Evolutionary conservation across 1,140 invertebrate genomes (phyloP).

Genomic region (Lordiphosa mommai): DNA sequence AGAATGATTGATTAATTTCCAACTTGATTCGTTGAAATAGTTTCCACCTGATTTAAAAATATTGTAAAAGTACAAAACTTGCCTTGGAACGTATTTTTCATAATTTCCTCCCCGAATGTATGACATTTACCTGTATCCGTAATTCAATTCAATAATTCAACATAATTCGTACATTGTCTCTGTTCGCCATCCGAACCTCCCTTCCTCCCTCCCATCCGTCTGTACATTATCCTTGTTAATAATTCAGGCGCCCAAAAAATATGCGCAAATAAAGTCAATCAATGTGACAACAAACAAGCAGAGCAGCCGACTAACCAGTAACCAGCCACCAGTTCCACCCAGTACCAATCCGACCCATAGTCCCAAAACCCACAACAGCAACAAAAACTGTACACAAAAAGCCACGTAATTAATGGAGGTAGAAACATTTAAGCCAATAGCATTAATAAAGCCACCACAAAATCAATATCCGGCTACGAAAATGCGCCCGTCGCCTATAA

Average conservation of each 20-base stretch:
- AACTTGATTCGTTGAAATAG: too few relatives aligned
- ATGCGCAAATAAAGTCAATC: constrained; percentile 75
- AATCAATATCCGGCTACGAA: constrained; percentile 80
- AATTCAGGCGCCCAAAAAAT: constrained; percentile 64
- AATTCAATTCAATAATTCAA: too few relatives aligned
- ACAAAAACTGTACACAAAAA: constrained; percentile 68
- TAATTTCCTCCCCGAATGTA: too few relatives aligned
- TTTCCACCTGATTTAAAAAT: too few relatives aligned
- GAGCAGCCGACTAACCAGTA: constrained; percentile 26
- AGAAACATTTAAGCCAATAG: constrained; percentile 79
- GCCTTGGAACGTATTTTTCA: too few relatives aligned
- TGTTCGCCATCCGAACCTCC: background rate
- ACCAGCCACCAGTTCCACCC: constrained; percentile 20
- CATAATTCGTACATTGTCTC: too few relatives aligned
- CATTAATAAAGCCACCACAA: constrained; percentile 80
- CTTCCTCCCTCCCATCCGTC: background rate
- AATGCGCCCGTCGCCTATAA: constrained; percentile 78
- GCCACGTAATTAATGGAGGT: constrained; percentile 78
- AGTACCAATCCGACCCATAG: background rate
- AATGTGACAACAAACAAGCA: constrained; percentile 65
- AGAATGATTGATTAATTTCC: too few relatives aligned
- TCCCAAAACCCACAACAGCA: constrained; percentile 20
- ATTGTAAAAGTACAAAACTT: too few relatives aligned
- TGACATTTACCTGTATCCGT: too few relatives aligned
- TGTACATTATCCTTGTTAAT: constrained; percentile 48